Evolutionary conservation across 2,888 invertebrate genomes (phyloP), one percentile per base, ranked within the genome.

Genomic region (Serrognathus titanus): DNA sequence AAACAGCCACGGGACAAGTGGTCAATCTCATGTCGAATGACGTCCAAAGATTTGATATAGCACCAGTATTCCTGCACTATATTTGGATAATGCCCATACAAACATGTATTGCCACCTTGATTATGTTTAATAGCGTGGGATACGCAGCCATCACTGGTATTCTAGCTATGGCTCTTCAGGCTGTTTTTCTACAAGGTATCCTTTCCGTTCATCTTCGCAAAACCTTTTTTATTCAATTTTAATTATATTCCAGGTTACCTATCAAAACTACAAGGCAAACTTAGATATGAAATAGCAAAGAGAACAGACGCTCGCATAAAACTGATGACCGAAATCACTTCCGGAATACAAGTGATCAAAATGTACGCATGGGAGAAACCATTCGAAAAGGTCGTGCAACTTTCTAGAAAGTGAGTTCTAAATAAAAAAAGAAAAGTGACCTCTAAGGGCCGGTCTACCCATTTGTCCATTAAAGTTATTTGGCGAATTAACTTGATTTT

Each of bases 1-100:
- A 92, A 70, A 93, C 94, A 0, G 90, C 94, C 76, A 75, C 89
- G 63, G 93, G 92, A 0, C 89, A 92, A 75, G 85, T 94, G 66
- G 86, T 93, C 47, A 94, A 93, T 74, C 76, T 94, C 55, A 81
- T 94, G 78, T 91, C 92, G 0, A 93, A 92, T 68, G 94, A 94
- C 71, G 92, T 93, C 2, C 86, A 86, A 66, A 82, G 92, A 61
- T 91, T 93, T 72, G 93, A 93, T 71, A 76, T 86, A 74, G 84
- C 86, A 16, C 82, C 87, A 13, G 67, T 85, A 49, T 86, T 85
- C 70, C 75, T 91, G 10, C 89, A 92, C 75, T 92, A 87, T 71
- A 74, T 92, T 46, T 90, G 91, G 90, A 84, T 92, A 53, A 89
- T 89, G 78, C 92, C 92, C 0, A 79, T 92, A 10, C 86, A 90